Evolutionary conservation across 2,888 invertebrate genomes (phyloP).

Genomic region (Hydroisotoma schaefferi): DNA sequence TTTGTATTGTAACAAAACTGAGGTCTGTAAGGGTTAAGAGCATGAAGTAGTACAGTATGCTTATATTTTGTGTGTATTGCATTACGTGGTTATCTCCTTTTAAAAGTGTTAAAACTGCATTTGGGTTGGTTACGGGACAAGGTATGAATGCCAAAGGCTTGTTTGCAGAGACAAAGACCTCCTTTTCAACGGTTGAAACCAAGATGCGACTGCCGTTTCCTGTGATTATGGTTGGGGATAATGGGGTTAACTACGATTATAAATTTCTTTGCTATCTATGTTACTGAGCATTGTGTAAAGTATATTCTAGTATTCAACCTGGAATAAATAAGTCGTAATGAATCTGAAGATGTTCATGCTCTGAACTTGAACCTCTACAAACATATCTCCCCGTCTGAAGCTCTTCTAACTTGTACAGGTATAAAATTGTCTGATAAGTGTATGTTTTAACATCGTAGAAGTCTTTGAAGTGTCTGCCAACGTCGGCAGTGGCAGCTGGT

Average conservation of each 20-base stretch:
- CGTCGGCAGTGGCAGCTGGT: constrained; percentile 40
- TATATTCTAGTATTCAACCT: too few species aligned
- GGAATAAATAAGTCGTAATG: constrained; percentile 42
- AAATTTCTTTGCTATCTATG: too few species aligned
- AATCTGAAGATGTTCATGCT: constrained; percentile 31
- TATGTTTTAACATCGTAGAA: constrained; percentile 41
- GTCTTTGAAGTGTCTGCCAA: constrained; percentile 37
- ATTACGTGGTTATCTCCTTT: constrained; percentile 38
- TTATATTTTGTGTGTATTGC: too few species aligned
- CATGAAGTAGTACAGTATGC: too few species aligned
- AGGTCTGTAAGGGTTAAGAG: neutral
- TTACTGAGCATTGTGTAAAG: too few species aligned
- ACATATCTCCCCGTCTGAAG: constrained; percentile 41
- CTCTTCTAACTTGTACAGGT: constrained; percentile 36
- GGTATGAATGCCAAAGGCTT: constrained; percentile 39
- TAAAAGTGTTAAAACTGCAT: constrained; percentile 31
- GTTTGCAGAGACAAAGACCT: constrained; percentile 31
- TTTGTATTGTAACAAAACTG: neutral
- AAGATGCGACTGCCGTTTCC: constrained; percentile 34
- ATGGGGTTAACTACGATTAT: too few species aligned
- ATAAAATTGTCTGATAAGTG: constrained; percentile 34
- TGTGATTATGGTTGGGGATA: neutral
- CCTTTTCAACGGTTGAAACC: constrained; percentile 40
- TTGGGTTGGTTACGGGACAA: constrained; percentile 39
- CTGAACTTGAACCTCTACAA: constrained; percentile 38